Evolutionary conservation across 2,888 invertebrate species (phyloP), one percentile per base, ranked within the genome.

Genomic region (Cremastobaeus sp.): DNA sequence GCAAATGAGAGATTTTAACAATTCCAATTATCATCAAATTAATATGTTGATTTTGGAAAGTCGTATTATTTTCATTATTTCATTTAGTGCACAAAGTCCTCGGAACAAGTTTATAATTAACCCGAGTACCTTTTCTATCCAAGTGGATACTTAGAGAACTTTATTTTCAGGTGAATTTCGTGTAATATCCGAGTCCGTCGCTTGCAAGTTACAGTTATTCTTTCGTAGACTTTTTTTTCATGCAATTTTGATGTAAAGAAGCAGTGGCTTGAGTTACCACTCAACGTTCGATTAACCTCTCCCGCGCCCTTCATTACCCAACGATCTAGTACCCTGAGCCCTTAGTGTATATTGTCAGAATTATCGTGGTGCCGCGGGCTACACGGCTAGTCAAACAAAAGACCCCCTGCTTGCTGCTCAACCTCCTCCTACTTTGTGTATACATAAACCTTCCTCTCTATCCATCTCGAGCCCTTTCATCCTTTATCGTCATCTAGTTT

Each of bases 301-400:
- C 72, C 74, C 76, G 74, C 76, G 76, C 78, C 78, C 78, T 79
- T 76, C 77, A 70, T 50, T 73, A 62, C 52, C 59, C 34, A 59
- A 25, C 35, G 54, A 66, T 64, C 54, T 48, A 55, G 54, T 77
- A 74, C 77, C 73, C 76, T 76, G 71, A 59, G 69, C 48, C 70
- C 57, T 74, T 74, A 62, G 55, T 74, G 65, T 70, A 79, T 79
- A 81, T 81, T 78, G 81, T 80, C 78, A 77, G 77, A 83, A 82
- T 83, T 84, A 82, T 79, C 75, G 72, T 35, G 48, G 20, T 39
- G 76, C 77, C 77, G 72, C 55, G 55, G 74, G 74, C 74, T 64
- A 66, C 68, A 57, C 62, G 55, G 81, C 82, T 82, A 83, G 82
- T 85, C 82, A 84, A 85, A 85, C 83, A 85, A 83, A 83, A 83